Evolutionary conservation across 2,797 vertebrate species (phyloP).

Genomic region (Notoglanidium macrostoma): DNA sequence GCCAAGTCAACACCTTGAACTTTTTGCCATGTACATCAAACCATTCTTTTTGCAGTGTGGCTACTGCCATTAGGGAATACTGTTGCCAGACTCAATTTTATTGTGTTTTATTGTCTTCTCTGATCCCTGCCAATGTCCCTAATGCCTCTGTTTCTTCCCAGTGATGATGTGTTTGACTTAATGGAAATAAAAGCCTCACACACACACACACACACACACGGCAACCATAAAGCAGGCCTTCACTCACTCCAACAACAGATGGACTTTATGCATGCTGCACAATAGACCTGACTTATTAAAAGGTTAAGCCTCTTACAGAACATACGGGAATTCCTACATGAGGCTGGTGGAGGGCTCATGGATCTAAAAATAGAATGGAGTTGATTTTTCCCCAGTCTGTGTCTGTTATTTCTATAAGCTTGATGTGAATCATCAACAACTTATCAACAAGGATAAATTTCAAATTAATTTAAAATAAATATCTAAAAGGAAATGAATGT

Average conservation of each 20-base stretch:
- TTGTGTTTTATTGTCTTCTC: neutral
- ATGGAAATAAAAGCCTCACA: neutral
- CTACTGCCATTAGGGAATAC: too few relatives aligned
- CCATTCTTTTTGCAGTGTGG: too few relatives aligned
- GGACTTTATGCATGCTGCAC: neutral
- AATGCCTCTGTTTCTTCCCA: neutral
- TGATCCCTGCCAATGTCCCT: neutral
- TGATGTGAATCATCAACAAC: neutral
- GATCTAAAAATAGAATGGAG: neutral
- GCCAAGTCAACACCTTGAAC: too few relatives aligned
- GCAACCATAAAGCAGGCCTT: neutral
- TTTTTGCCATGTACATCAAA: too few relatives aligned
- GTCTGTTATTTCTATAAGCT: neutral
- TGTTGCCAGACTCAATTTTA: too few relatives aligned
- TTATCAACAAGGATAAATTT: neutral
- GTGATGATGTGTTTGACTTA: neutral
- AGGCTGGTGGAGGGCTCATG: neutral
- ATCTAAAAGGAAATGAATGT: neutral
- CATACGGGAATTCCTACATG: constrained; percentile 3
- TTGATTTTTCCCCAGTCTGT: neutral
- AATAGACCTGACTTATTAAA: constrained; percentile 11
- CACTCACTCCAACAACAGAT: neutral
- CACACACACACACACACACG: neutral
- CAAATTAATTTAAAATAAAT: neutral
- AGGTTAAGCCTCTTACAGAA: constrained; percentile 2